phyloP scores from a whole-genome alignment of 2,888 invertebrate genomes.

The Tupiocoris notatus region DNA sequence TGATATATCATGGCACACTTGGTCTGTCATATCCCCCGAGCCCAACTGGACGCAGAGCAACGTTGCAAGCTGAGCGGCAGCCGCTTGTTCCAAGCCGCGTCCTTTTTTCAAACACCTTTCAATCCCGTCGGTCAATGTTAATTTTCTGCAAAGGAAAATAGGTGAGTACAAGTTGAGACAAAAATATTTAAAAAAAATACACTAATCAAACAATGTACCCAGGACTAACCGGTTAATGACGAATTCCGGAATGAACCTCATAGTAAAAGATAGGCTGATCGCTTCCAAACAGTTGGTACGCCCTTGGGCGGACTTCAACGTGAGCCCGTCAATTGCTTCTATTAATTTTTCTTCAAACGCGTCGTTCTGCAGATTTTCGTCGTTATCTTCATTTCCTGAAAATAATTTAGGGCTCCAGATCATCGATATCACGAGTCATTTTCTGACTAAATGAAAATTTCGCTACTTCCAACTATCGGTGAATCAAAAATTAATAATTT shows the following conservation, averaged over 20 bases:
- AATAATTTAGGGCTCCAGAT: no score
- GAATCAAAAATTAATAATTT: no score
- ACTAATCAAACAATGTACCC: conserved; percentile 55
- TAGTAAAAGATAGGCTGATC: conserved; percentile 71
- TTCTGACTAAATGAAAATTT: no score
- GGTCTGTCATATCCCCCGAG: conserved; percentile 64
- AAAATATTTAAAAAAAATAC: conserved; percentile 27
- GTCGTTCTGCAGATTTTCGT: conserved; percentile 66
- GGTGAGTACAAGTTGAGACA: neutral
- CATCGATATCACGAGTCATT: no score
- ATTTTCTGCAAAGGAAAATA: conserved; percentile 57
- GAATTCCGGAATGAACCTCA: conserved; percentile 74
- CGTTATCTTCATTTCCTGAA: conserved; percentile 55
- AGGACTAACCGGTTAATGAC: conserved; percentile 61
- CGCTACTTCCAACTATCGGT: no score
- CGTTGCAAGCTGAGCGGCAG: conserved; percentile 78
- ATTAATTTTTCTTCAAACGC: conserved; percentile 82
- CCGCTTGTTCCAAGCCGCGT: conserved; percentile 74
- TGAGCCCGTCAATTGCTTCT: conserved; percentile 81
- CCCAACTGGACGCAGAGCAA: conserved; percentile 82
- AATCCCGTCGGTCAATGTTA: conserved; percentile 78
- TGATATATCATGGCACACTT: conserved; percentile 68
- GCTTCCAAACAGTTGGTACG: conserved; percentile 70
- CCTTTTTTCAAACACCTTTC: conserved; percentile 81
- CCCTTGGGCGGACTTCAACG: conserved; percentile 85